Evolutionary conservation across 2,888 invertebrate genomes (phyloP), one percentile per base, ranked within the genome.

Genomic region (Ptilodon capucinus): DNA sequence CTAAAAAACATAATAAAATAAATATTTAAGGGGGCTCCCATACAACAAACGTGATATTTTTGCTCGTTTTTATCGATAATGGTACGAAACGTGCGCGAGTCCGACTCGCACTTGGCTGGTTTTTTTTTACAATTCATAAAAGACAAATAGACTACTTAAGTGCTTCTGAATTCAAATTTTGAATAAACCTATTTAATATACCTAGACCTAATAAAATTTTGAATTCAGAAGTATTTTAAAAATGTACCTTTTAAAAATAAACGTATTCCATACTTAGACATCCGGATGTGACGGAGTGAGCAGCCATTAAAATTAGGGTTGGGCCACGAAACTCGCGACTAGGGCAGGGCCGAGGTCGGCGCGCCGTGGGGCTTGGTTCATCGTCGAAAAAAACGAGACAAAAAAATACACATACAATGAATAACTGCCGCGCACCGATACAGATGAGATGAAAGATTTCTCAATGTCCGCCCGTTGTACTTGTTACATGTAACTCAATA

Each of bases 281-380:
- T 68, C 86, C 86, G 88, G 89, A 90, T 86, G 82, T 88, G 80
- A 74, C 75, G 76, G 69, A 71, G 72, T 70, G 65, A 85, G 90
- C 90, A 86, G 91, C 91, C 91, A 91, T 91, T 91, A 91, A 90
- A 91, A 88, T 91, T 91, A 90, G 91, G 91, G 91, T 85, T 90
- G 91, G 90, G 90, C 89, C 79, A 82, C 81, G 74, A 77, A 78
- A 71, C 80, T 61, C 76, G 76, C 71, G 81, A 76, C 84, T 87
- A 87, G 88, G 88, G 91, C 81, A 81, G 86, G 86, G 85, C 86
- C 81, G 76, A 60, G 70, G 70, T 68, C 74, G 80, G 73, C 84
- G 81, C 82, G 83, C 85, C 84, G 72, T 68, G 75, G 68, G 74
- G 75, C 74, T 61, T 78, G 68, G 64, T 59, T 69, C 61, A 60